Base-by-base conservation (phyloP, 1,140 invertebrate species). In the Drosophila simulans region DNA sequence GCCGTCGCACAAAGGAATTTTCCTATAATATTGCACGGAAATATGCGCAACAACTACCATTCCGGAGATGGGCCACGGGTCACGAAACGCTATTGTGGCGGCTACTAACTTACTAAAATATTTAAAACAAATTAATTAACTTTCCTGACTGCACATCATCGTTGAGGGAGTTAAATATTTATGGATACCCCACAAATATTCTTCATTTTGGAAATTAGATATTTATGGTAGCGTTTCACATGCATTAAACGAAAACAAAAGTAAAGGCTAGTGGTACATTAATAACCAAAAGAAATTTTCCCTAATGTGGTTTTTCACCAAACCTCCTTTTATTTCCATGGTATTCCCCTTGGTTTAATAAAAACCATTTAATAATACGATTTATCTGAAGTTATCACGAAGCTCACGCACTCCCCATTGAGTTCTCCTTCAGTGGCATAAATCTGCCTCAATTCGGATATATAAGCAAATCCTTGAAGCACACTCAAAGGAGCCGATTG, bases 1-100 rank as follows among this genome's bases (percentile, higher is more conserved):
- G 48, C 46, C 43, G 35, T 60, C 11, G 72, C 58, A 59, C 54
- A 64, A 76, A 74, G 68, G 75, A 88, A 85, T 85, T 85, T 76
- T 70, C 40, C 40, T 42, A 58, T 74, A 68, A 77, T 53, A 70
- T 73, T 53, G 34, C 69, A 35, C 20, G 42, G 15, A 66, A 63
- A 52, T 53, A 70, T 48, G 66, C 43, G 49, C 34, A 22, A 39
- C 34, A 69, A 37, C 49, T 17, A 20, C 25, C 17, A 35, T 31
- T 3, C 27, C 25, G 27, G 3, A n/a, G 27, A 12, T 12, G 5
- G 0, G 17, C 15, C n/a, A 8, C 1, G 13, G 5, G 3, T 22
- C 45, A 52, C 56, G 31, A 25, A n/a, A 51, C 10, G 5, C 10
- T 22, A 12, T 5, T 2, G 22, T 22, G 17, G 13, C 7, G 15